A percentile compares a stretch with the other conserved stretches of the same genome.
Conservation (phyloP, 2,888 invertebrate genomes). For the Choreutis nemorana region DNA sequence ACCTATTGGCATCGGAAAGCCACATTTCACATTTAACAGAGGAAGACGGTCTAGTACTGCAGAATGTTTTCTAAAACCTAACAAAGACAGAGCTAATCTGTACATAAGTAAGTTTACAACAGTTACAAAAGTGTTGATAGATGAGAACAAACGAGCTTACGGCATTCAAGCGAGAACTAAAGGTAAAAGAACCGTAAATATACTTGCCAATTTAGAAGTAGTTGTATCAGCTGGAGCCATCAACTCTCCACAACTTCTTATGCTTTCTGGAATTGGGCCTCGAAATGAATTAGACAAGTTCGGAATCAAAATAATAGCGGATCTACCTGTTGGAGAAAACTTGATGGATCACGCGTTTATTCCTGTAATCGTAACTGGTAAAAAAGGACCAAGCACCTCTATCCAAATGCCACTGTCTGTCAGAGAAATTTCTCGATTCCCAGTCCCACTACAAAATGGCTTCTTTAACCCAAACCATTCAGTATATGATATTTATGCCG, state of each 20-base stretch:
- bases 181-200: neutral
- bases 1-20: constrained; percentile 4
- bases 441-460: neutral
- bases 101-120: constrained; percentile 4
- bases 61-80: constrained; percentile 2
- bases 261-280: constrained; percentile 9
- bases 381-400: constrained; percentile 21
- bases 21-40: constrained; percentile 6
- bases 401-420: constrained; percentile 7
- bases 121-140: constrained; percentile 6
- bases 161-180: constrained; percentile 4
- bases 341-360: constrained; percentile 7
- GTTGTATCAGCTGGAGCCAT: constrained; percentile 9
- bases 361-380: constrained; percentile 7
- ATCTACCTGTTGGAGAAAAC: constrained; percentile 8
- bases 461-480: neutral
- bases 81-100: constrained; percentile 3
- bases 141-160: constrained; percentile 2
- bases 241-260: constrained; percentile 8
- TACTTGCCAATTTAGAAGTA: constrained; percentile 6
- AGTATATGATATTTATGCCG: neutral
- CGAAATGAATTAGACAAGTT: constrained; percentile 5
- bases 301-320: constrained; percentile 3
- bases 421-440: neutral
- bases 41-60: constrained; percentile 8